phyloP scores from a whole-genome alignment of 2,888 invertebrate genomes.

The Punctoribates punctum region DNA sequence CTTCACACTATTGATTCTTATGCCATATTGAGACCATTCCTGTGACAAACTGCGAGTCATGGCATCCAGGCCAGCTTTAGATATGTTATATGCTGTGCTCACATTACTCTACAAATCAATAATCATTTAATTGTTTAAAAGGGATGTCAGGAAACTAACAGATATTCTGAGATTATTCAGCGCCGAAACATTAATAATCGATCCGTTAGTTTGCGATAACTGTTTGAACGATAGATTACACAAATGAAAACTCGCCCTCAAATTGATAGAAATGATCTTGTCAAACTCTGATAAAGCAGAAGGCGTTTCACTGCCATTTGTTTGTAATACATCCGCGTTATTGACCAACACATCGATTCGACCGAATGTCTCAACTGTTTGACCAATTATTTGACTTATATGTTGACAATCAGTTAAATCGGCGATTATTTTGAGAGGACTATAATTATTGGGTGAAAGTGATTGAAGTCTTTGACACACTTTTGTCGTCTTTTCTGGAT shows the following conservation, averaged over 20 bases:
- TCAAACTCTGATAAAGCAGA: slow-evolving; percentile 31
- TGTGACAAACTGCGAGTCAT: background rate
- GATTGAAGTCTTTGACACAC: background rate
- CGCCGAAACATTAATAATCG: slow-evolving; percentile 31
- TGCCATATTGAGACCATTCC: background rate
- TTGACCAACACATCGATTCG: slow-evolving; percentile 39
- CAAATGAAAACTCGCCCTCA: slow-evolving; percentile 32
- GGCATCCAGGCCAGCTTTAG: background rate
- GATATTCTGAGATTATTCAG: slow-evolving; percentile 1
- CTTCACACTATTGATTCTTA: slow-evolving; percentile 13
- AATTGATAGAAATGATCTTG: slow-evolving; percentile 31
- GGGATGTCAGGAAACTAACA: background rate
- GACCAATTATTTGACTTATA: background rate
- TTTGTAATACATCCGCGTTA: slow-evolving; percentile 26
- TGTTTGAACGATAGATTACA: slow-evolving; percentile 8
- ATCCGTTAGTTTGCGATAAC: slow-evolving; percentile 20
- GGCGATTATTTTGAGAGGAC: background rate
- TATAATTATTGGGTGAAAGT: background rate
- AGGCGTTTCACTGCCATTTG: background rate
- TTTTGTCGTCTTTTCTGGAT: background rate
- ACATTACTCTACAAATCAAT: background rate
- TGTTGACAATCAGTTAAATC: background rate
- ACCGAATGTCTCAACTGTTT: slow-evolving; percentile 19
- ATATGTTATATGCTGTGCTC: background rate
- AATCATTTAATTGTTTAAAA: background rate